These are phyloP conservation scores for Turdus rufiventris DNA, from an alignment of 2,113 vertebrate species.

Conservation along the genomic window DNA sequence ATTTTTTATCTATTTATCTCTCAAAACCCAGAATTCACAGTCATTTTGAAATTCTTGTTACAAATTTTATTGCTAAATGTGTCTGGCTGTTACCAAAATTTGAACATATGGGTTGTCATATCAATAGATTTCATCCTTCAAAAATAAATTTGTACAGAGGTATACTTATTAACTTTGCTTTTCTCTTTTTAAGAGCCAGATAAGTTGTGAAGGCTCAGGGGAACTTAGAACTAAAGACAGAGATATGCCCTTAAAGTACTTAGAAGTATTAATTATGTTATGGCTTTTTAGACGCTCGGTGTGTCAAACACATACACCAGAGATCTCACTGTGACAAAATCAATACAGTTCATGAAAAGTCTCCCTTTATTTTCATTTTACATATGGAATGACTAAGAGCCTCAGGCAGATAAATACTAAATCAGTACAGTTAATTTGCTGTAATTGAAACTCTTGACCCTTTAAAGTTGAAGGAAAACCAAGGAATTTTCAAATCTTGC, in stretches of 20 bases:
- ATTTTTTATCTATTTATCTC: background rate
- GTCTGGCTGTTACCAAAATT: background rate
- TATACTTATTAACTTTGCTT: background rate
- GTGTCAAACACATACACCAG: background rate
- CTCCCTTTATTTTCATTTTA: slow-evolving; percentile 25
- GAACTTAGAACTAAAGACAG: background rate
- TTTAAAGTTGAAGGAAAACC: background rate
- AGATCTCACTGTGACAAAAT: background rate
- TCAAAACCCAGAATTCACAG: background rate
- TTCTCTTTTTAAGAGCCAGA: background rate
- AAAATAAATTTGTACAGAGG: background rate
- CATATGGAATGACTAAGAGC: background rate
- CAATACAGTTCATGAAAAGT: background rate
- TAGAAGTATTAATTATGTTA: background rate
- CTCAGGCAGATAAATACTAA: background rate
- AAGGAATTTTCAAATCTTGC: background rate
- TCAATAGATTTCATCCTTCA: background rate
- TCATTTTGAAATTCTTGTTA: background rate
- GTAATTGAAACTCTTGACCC: background rate
- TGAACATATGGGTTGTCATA: background rate
- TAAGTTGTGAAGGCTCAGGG: background rate
- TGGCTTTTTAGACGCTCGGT: background rate
- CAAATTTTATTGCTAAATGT: background rate
- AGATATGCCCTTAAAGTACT: background rate
- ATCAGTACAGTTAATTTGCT: background rate